These are phyloP conservation scores for Phenacoccus solenopsis DNA, from an alignment of 1,140 invertebrate genomes.

Conservation along the genomic window DNA sequence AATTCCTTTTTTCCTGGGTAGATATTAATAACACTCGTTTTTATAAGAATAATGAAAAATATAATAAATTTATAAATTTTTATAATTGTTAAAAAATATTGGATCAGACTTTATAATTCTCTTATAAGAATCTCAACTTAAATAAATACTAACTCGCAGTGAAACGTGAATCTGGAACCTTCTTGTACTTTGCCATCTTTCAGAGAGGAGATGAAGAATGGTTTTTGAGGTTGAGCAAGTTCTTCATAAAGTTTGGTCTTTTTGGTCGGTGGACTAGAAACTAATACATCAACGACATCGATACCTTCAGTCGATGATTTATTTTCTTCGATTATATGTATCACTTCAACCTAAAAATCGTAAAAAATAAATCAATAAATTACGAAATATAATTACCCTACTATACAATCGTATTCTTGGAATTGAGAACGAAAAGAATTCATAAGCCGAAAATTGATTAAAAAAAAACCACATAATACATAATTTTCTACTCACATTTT, in stretches of 20 bases:
- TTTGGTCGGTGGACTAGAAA: not conserved
- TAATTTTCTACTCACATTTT: conserved; percentile 9
- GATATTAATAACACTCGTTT: no score
- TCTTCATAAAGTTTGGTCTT: not conserved
- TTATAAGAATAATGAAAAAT: no score
- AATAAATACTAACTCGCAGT: conserved; percentile 38
- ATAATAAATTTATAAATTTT: no score
- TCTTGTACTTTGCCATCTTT: conserved; percentile 59
- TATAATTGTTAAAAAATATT: no score
- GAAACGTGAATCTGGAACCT: conserved; percentile 52
- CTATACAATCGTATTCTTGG: no score
- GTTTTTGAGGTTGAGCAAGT: conserved; percentile 25
- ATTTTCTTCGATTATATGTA: not conserved
- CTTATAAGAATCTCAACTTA: no score
- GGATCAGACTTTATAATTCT: no score
- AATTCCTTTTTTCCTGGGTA: no score
- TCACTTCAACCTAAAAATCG: conserved; percentile 3
- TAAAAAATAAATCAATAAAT: not conserved
- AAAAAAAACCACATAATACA: no score
- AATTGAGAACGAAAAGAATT: no score
- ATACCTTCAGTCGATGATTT: not conserved
- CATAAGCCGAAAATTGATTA: no score
- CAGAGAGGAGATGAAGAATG: conserved; percentile 48
- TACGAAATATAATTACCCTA: no score
- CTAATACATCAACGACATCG: not conserved